These are phyloP conservation scores for Muntiacus reevesi DNA, from an alignment of 2,113 vertebrate species.

Conservation along the genomic window DNA sequence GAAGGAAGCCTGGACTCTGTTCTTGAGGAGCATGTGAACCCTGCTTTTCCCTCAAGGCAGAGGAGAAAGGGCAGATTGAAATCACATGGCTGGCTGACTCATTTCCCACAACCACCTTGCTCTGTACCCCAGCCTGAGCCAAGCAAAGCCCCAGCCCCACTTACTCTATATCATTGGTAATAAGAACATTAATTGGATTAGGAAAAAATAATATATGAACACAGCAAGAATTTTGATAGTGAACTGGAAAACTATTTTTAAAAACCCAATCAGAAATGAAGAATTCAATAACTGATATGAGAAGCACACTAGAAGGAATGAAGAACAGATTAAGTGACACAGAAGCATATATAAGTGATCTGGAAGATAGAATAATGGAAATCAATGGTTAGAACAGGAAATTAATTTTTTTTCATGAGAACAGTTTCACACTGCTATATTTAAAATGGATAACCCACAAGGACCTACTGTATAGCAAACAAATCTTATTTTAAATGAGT, in stretches of 20 bases:
- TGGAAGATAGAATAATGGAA: neutral
- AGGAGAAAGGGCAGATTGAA: neutral
- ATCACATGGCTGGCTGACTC: neutral
- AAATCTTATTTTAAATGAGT: neutral
- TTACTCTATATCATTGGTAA: neutral
- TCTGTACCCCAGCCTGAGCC: neutral
- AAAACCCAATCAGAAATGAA: neutral
- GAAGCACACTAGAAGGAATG: neutral
- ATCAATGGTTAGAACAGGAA: neutral
- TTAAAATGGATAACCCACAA: neutral
- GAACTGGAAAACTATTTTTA: neutral
- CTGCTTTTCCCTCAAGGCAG: neutral
- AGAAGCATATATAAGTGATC: neutral
- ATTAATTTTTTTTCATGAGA: neutral
- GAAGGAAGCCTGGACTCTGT: neutral
- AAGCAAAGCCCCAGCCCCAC: neutral
- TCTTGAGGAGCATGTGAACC: neutral
- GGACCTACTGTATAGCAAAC: neutral
- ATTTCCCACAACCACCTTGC: neutral
- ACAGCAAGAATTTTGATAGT: neutral
- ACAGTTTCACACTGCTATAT: neutral
- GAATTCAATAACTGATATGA: neutral
- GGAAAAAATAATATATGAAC: neutral
- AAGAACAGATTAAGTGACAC: neutral
- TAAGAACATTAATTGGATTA: neutral